phyloP scores from a whole-genome alignment of 1,140 invertebrate genomes.

The Alviniconcha marisindica region DNA sequence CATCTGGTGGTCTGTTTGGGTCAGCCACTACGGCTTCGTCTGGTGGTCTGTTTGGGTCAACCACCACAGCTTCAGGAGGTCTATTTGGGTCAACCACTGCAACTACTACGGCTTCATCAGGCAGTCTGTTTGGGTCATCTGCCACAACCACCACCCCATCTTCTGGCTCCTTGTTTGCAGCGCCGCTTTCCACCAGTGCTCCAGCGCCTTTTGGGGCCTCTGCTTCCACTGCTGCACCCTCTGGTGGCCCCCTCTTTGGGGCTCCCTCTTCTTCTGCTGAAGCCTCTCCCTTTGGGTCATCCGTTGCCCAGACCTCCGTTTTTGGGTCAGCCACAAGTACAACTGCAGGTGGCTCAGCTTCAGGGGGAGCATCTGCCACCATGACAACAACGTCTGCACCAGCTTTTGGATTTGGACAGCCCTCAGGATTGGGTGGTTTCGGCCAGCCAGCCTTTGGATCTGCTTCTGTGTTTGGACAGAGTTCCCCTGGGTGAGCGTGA shows the following conservation, averaged over 20 bases:
- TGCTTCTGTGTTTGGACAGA: slow-evolving; percentile 49
- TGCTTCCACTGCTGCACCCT: background rate
- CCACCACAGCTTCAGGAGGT: too few relatives aligned
- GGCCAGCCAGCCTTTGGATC: slow-evolving; percentile 39
- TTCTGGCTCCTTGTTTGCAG: slow-evolving; percentile 36
- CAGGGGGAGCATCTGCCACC: background rate
- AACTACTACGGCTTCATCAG: slow-evolving; percentile 17
- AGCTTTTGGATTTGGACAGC: slow-evolving; percentile 48
- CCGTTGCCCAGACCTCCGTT: slow-evolving; percentile 9
- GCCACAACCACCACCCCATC: slow-evolving; percentile 1
- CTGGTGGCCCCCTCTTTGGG: slow-evolving; percentile 14
- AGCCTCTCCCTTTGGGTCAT: slow-evolving; percentile 28
- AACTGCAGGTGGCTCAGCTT: background rate
- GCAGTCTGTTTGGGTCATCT: slow-evolving; percentile 44
- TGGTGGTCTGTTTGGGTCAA: too few relatives aligned
- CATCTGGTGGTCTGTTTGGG: too few relatives aligned
- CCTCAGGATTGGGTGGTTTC: slow-evolving; percentile 34
- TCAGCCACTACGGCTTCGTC: too few relatives aligned
- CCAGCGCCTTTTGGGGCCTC: background rate
- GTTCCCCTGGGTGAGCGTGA: slow-evolving; percentile 15
- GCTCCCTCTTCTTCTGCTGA: background rate
- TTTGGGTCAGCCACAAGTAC: background rate
- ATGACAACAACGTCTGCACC: slow-evolving; percentile 2
- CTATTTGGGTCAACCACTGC: slow-evolving; percentile 40
- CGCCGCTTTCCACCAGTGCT: background rate